Evolutionary conservation across 1,140 invertebrate genomes (phyloP), one percentile per base, ranked within the genome.

Genomic region (Psix sp.): DNA sequence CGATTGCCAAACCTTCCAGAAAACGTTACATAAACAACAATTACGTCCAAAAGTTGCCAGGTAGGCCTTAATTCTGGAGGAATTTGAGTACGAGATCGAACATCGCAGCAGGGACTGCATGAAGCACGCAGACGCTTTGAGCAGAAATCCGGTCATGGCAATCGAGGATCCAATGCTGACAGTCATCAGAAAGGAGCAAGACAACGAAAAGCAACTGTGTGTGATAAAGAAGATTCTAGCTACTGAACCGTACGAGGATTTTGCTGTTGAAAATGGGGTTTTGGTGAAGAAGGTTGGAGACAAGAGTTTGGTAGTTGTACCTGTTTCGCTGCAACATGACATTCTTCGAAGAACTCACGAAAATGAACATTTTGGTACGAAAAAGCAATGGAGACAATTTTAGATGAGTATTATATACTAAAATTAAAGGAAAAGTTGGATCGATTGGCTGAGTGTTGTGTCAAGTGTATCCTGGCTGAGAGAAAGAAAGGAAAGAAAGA

Each of bases 351-450:
- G 11, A 9, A 10, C n/a, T 21, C 38, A 40, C 17, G 38, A 18
- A n/a, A 40, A 40, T 4, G 38, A 18, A 10, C 38, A 45, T 26
- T 45, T 29, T 14, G 20, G 42, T 14, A 84, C 84, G 39, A 79
- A 87, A 36, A 77, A 43, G 38, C 20, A 15, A 35, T 15, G 15
- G n/a, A 39, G 10, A 4, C n/a, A 13, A 39, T 39, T 26, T 0
- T 26, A 11, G 36, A 26, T 13, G 52, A 40, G 11, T 42, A 11
- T 9, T 29, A 26, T 17, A 45, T 45, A 1, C 42, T 21, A 1
- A 2, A 15, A 4, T 5, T 45, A 1, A 15, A 14, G 10, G 40
- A 45, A 5, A 45, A 45, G 11, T 6, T 45, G 24, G 21, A 45
- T 2, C 20, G 24, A 20, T 11, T 26, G 5, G 11, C 29, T 1